phyloP scores from a whole-genome alignment of 1,140 invertebrate species.

The Micrasema minimum region DNA sequence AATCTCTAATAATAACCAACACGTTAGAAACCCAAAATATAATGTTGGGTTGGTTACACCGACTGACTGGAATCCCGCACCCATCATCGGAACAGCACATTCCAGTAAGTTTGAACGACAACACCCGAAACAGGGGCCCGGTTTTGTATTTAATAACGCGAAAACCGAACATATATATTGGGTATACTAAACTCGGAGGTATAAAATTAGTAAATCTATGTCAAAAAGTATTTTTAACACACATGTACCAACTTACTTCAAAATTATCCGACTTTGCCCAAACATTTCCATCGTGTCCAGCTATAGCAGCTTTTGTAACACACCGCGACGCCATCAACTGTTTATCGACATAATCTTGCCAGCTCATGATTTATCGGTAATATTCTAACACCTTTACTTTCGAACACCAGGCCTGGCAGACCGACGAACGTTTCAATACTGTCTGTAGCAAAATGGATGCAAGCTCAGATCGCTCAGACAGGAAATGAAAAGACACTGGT shows the following conservation, averaged over 20 bases:
- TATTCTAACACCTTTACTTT: conserved; percentile 45
- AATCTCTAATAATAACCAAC: no score
- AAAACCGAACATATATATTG: no score
- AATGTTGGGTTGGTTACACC: no score
- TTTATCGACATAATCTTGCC: conserved; percentile 98
- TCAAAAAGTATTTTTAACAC: conserved; percentile 33
- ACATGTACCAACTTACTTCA: conserved; percentile 74
- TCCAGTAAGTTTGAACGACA: neutral
- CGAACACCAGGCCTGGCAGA: conserved; percentile 44
- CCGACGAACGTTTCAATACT: conserved; percentile 49
- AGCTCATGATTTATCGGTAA: conserved; percentile 78
- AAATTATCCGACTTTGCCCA: conserved; percentile 95
- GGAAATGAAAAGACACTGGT: conserved; percentile 32
- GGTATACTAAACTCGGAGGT: no score
- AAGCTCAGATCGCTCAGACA: conserved; percentile 45
- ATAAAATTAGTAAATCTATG: conserved; percentile 7
- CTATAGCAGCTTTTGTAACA: conserved; percentile 93
- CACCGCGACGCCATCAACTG: conserved; percentile 93
- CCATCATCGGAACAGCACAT: conserved; percentile 10
- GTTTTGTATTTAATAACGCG: neutral
- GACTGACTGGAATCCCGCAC: no score
- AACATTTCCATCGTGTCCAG: conserved; percentile 92
- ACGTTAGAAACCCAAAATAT: no score
- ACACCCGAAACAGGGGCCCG: neutral
- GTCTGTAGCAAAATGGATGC: conserved; percentile 48